phyloP scores from a whole-genome alignment of 2,797 vertebrate genomes.

The Podarcis siculus region DNA sequence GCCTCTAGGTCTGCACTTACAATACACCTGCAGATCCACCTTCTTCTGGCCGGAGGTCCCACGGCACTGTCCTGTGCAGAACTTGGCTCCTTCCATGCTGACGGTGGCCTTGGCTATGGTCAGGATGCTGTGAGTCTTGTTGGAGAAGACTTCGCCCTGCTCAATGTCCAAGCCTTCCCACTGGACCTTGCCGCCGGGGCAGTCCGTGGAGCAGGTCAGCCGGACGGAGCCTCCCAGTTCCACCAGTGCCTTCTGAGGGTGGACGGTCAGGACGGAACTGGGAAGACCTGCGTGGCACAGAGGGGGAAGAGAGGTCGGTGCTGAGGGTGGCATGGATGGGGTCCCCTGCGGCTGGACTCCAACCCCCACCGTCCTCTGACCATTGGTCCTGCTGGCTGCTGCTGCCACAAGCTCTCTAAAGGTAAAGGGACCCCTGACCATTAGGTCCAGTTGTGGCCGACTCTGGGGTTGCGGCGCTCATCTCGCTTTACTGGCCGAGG shows the following conservation, averaged over 20 bases:
- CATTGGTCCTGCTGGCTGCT: no score
- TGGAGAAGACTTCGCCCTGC: conserved; percentile 57
- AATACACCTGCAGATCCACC: conserved; percentile 55
- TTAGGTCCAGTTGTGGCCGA: no score
- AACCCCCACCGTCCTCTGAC: no score
- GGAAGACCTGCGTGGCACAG: rapidly evolving
- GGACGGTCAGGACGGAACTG: conserved; percentile 47
- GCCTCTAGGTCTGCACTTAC: conserved; percentile 55
- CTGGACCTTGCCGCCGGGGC: conserved; percentile 26
- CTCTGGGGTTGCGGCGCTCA: no score
- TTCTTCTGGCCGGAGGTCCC: neutral
- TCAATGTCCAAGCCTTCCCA: conserved; percentile 79
- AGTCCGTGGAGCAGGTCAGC: conserved; percentile 74
- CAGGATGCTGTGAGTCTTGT: conserved; percentile 67
- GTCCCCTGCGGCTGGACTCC: no score
- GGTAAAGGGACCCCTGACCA: no score
- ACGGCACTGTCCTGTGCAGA: conserved; percentile 70
- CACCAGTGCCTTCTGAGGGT: conserved; percentile 61
- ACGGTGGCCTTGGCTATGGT: conserved; percentile 42
- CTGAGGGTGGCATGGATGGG: no score
- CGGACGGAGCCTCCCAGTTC: conserved; percentile 38
- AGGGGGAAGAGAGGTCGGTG: neutral
- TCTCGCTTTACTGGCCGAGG: no score
- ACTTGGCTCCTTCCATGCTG: conserved; percentile 38
- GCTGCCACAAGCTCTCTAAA: no score